These are phyloP conservation scores for Lasioglossum malachurum DNA, from an alignment of 2,888 invertebrate species.

Conservation along the genomic window DNA sequence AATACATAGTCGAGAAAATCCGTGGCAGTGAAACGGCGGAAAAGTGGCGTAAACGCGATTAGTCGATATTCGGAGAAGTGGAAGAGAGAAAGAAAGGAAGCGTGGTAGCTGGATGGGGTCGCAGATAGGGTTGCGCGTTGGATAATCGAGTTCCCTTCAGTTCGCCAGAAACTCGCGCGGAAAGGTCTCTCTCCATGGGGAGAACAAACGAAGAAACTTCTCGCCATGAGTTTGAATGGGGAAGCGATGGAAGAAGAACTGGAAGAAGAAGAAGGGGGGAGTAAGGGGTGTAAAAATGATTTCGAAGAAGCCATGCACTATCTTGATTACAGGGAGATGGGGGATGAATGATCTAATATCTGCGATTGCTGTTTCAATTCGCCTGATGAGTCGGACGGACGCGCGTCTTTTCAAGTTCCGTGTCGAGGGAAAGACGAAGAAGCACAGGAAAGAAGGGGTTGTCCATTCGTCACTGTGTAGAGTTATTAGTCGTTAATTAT, in stretches of 20 bases:
- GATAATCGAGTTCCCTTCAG: neutral
- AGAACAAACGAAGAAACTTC: neutral
- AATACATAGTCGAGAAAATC: neutral
- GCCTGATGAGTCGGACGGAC: neutral
- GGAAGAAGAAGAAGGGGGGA: neutral
- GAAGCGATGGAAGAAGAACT: neutral
- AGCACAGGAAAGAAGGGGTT: neutral
- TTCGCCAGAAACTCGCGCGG: neutral
- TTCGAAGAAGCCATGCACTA: neutral
- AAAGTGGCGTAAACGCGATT: neutral
- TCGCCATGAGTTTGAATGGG: neutral
- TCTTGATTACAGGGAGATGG: neutral
- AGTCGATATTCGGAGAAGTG: neutral
- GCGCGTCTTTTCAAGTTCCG: neutral
- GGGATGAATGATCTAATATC: neutral
- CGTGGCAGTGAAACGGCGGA: neutral
- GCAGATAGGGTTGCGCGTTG: neutral
- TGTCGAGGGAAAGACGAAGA: neutral
- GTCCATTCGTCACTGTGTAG: conserved; percentile 43
- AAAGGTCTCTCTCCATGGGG: neutral
- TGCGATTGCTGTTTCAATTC: neutral
- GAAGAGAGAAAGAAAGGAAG: neutral
- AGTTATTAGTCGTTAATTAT: conserved; percentile 67
- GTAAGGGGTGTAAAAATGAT: neutral
- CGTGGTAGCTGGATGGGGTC: neutral